Percentiles rank a stretch among this genome's conserved stretches.
Evolutionary conservation across 92 coral and sea anemone genomes (phyloP).

Genomic region (Parazoanthus swiftii): DNA sequence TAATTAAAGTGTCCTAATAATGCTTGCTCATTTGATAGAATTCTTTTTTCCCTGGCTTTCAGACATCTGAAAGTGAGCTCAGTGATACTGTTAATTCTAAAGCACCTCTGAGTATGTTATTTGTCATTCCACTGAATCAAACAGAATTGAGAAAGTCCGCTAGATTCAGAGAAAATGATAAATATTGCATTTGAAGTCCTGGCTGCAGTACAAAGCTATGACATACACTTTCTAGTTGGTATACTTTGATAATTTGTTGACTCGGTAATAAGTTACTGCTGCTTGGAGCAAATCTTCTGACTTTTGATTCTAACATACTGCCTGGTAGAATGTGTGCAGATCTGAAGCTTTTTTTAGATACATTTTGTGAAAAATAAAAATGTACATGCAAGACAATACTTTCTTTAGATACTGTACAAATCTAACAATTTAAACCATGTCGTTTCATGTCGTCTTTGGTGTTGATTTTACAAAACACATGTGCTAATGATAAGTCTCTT

Average conservation of each 20-base stretch:
- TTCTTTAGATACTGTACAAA: slow-evolving; percentile 9
- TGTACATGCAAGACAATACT: background rate
- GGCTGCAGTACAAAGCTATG: background rate
- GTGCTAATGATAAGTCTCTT: background rate
- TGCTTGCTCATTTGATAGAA: too few relatives aligned
- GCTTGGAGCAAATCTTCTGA: background rate
- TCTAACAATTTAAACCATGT: background rate
- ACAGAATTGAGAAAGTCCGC: too few relatives aligned
- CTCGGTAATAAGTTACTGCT: background rate
- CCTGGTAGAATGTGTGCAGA: background rate
- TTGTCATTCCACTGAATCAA: too few relatives aligned
- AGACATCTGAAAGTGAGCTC: too few relatives aligned
- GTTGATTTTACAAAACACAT: background rate
- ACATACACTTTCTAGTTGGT: too few relatives aligned
- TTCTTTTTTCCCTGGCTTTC: too few relatives aligned
- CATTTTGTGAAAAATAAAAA: slow-evolving; percentile 18
- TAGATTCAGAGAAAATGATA: too few relatives aligned
- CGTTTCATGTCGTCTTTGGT: background rate
- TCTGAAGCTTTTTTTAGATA: background rate
- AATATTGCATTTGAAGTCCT: background rate
- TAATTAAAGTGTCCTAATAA: too few relatives aligned
- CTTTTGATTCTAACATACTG: slow-evolving; percentile 21
- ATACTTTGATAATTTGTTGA: background rate
- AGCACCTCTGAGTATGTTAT: too few relatives aligned
- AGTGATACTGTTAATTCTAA: too few relatives aligned